phyloP scores from a whole-genome alignment of 2,888 invertebrate genomes.

The Xestoiulus laeticollis region DNA sequence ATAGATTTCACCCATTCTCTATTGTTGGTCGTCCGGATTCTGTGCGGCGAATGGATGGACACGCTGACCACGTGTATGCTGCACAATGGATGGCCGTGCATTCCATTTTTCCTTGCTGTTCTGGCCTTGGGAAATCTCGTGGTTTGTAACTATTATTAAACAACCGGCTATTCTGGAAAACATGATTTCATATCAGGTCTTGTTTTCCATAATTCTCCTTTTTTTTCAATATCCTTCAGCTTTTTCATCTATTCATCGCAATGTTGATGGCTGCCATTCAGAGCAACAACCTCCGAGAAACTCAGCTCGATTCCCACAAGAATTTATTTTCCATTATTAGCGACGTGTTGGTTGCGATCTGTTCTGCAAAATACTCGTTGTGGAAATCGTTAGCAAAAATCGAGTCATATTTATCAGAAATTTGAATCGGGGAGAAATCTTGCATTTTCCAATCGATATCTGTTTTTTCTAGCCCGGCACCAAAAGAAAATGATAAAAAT shows the following conservation, averaged over 20 bases:
- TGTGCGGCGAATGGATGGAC: constrained; percentile 39
- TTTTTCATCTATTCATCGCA: not conserved
- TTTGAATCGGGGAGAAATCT: not conserved
- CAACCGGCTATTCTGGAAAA: not conserved
- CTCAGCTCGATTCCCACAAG: not conserved
- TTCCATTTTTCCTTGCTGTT: constrained; percentile 31
- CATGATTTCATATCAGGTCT: not conserved
- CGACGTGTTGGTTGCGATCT: not conserved
- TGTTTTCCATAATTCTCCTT: not conserved
- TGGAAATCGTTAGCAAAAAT: not conserved
- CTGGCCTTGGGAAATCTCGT: constrained; percentile 18
- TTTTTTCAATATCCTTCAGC: not conserved
- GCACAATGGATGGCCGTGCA: not conserved
- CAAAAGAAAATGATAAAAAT: not conserved
- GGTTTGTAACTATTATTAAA: not conserved
- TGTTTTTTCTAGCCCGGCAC: not conserved
- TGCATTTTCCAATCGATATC: not conserved
- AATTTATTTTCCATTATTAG: not conserved
- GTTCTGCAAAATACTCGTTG: not conserved
- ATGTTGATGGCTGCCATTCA: constrained; percentile 23
- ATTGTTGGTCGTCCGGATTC: constrained; percentile 8
- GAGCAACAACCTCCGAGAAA: constrained; percentile 10
- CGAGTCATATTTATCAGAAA: not conserved
- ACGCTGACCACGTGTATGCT: not conserved
- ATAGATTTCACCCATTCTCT: constrained; percentile 13